A percentile compares a stretch with the other conserved stretches of the same genome.
These are phyloP conservation scores for Smittia aterrima DNA, from an alignment of 2,888 invertebrate species.

Conservation along the genomic window DNA sequence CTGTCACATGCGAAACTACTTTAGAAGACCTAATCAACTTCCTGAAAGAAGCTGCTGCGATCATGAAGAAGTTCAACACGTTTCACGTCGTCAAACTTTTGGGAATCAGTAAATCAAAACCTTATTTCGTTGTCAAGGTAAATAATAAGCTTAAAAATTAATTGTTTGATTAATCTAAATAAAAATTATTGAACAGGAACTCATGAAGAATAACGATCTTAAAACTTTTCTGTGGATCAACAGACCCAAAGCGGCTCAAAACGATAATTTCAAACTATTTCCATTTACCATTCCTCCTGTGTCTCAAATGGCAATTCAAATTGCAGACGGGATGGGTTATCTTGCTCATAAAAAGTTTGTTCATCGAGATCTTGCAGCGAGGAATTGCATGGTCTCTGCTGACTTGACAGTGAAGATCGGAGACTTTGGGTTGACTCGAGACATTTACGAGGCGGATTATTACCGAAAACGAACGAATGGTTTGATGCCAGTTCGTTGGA, in stretches of 20 bases:
- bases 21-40: too few relatives aligned
- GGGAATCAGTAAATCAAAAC: background rate
- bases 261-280: background rate
- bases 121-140: background rate
- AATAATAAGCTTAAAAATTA: too few relatives aligned
- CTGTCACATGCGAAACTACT: too few relatives aligned
- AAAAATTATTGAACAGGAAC: too few relatives aligned
- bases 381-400: background rate
- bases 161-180: too few relatives aligned
- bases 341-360: background rate
- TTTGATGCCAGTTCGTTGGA: slow-evolving; percentile 6
- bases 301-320: slow-evolving; percentile 9
- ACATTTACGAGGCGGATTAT: background rate
- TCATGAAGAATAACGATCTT: background rate
- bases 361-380: background rate
- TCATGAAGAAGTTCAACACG: background rate
- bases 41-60: background rate
- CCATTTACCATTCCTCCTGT: too few relatives aligned
- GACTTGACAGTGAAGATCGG: slow-evolving; percentile 4
- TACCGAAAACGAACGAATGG: too few relatives aligned
- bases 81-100: background rate
- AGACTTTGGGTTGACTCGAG: slow-evolving; percentile 1
- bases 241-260: too few relatives aligned
- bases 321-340: slow-evolving; percentile 13
- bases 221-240: background rate